These are phyloP conservation scores for Chiloscyllium plagiosum DNA, from an alignment of 2,113 vertebrate species.

Conservation along the genomic window DNA sequence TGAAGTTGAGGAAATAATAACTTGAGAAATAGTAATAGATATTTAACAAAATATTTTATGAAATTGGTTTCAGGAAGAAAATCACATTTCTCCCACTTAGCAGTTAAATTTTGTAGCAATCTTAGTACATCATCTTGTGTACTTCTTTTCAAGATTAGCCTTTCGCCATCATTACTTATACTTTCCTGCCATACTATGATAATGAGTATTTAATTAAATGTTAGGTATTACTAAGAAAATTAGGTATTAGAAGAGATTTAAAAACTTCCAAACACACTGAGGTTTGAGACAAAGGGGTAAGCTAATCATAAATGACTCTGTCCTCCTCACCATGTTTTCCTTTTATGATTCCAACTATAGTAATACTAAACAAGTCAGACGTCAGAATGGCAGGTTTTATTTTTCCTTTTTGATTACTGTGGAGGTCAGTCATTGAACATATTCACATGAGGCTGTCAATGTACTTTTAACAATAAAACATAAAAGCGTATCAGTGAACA, in stretches of 20 bases:
- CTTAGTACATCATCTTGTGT: background rate
- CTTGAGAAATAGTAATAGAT: background rate
- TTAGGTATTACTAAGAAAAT: background rate
- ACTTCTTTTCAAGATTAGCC: background rate
- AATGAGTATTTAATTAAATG: background rate
- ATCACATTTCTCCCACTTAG: background rate
- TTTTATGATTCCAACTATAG: too few species aligned
- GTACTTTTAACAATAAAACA: too few species aligned
- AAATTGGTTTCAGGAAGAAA: background rate
- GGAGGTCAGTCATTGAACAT: too few species aligned
- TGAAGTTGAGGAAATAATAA: background rate
- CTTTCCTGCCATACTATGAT: background rate
- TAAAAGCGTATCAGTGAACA: too few species aligned
- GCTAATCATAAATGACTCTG: too few species aligned
- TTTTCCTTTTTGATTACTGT: too few species aligned
- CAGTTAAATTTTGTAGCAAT: background rate
- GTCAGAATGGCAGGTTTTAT: too few species aligned
- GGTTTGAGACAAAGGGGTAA: too few species aligned
- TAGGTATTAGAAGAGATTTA: background rate
- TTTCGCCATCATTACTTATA: background rate
- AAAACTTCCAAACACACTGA: background rate
- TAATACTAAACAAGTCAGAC: too few species aligned
- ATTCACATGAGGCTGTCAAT: too few species aligned
- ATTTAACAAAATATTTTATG: background rate
- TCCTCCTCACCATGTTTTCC: too few species aligned